Percentiles rank a stretch among this genome's conserved stretches.
phyloP scores from a whole-genome alignment of 1,140 invertebrate genomes.

The Euborellia annulipes region DNA sequence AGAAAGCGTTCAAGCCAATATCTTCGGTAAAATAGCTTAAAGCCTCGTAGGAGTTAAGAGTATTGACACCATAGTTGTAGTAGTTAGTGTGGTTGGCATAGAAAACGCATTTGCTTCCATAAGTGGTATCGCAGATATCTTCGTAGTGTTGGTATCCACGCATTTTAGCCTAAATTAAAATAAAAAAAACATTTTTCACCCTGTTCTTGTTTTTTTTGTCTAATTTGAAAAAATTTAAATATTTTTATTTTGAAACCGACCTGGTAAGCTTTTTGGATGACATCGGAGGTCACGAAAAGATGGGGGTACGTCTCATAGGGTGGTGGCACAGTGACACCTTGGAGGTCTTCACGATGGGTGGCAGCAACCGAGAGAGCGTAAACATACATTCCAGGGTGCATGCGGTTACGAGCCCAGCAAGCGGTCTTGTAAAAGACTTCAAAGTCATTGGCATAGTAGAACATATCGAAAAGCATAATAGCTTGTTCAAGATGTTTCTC shows the following conservation, averaged over 20 bases:
- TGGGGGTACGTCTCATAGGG: slow-evolving; percentile 51
- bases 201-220: no score
- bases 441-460: slow-evolving; percentile 51
- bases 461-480: slow-evolving; percentile 43
- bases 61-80: no score
- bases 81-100: no score
- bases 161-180: no score
- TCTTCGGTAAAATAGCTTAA: slow-evolving; percentile 66
- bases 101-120: no score
- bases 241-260: no score
- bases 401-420: slow-evolving; percentile 40
- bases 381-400: slow-evolving; percentile 46
- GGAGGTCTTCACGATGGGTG: slow-evolving; percentile 37
- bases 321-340: slow-evolving; percentile 39
- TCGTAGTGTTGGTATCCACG: no score
- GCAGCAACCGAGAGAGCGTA: slow-evolving; percentile 42
- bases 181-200: no score
- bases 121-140: no score
- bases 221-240: no score
- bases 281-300: slow-evolving; percentile 39
- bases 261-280: slow-evolving; percentile 39
- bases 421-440: slow-evolving; percentile 44
- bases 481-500: slow-evolving; percentile 43
- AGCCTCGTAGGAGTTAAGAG: no score
- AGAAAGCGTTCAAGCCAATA: slow-evolving; percentile 48